A percentile compares a stretch with the other conserved stretches of the same genome.
Evolutionary conservation across 2,797 vertebrate genomes (phyloP).

Genomic region (Pterois miles): DNA sequence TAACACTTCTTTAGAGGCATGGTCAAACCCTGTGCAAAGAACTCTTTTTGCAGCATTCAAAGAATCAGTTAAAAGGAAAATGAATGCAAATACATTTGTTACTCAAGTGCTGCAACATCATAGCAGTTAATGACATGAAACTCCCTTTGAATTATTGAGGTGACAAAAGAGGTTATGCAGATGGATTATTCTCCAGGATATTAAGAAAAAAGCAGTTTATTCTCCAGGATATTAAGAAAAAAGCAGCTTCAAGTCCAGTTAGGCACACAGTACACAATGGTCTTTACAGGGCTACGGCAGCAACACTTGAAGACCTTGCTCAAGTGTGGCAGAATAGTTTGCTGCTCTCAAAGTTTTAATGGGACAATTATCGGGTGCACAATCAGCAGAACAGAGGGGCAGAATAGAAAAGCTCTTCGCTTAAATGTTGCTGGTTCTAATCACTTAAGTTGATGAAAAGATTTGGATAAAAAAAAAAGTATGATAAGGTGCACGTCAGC

Average conservation of each 20-base stretch:
- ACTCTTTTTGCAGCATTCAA: neutral
- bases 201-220: too few relatives aligned
- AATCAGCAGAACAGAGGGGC: conserved; percentile 46
- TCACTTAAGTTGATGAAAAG: conserved; percentile 49
- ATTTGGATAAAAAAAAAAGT: conserved; percentile 25
- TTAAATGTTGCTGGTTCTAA: conserved; percentile 41
- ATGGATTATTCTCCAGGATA: too few relatives aligned
- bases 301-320: neutral
- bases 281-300: neutral
- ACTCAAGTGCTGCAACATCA: neutral
- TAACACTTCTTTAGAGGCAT: neutral
- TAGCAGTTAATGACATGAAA: too few relatives aligned
- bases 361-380: conserved; percentile 50
- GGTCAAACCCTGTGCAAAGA: neutral
- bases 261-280: neutral
- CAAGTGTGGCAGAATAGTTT: conserved; percentile 13
- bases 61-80: neutral
- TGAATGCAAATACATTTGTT: neutral
- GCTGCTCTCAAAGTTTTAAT: conserved; percentile 52
- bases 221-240: neutral
- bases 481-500: conserved; percentile 30
- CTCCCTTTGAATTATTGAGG: too few relatives aligned
- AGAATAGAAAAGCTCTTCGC: conserved; percentile 16
- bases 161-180: too few relatives aligned
- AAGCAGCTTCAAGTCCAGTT: neutral